Conservation (phyloP, 2,888 invertebrate genomes). For the Hyposoter dolosus region DNA sequence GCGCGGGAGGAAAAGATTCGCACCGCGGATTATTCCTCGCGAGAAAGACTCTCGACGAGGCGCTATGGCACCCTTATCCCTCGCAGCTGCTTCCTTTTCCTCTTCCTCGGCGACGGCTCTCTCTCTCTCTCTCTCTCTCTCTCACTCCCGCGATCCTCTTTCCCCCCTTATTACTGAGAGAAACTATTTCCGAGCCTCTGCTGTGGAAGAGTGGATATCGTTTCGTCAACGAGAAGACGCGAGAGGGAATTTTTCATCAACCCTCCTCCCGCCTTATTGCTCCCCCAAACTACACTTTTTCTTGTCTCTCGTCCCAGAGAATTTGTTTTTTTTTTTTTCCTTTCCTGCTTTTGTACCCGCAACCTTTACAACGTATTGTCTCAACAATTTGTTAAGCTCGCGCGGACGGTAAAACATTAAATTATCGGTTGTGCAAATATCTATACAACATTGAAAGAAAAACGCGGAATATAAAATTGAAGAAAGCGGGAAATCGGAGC, state of each 20-base stretch:
- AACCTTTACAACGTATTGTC: not conserved
- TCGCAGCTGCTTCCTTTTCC: constrained; percentile 54
- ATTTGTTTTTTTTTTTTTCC: constrained; percentile 32
- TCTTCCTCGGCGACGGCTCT: constrained; percentile 64
- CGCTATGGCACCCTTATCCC: constrained; percentile 47
- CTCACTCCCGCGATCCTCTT: constrained; percentile 53
- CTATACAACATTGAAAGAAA: not conserved
- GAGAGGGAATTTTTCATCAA: constrained; percentile 66
- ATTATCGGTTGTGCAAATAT: not conserved
- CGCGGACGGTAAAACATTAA: not conserved
- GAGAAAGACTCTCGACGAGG: constrained; percentile 63
- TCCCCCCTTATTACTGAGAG: constrained; percentile 15
- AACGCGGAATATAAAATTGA: not conserved
- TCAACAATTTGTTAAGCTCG: not conserved
- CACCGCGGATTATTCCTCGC: constrained; percentile 56
- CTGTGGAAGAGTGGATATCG: constrained; percentile 39
- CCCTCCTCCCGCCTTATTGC: constrained; percentile 19
- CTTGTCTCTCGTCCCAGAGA: constrained; percentile 41
- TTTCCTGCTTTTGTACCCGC: not conserved
- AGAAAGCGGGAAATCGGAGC: not conserved
- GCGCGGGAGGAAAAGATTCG: constrained; percentile 32
- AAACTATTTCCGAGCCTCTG: constrained; percentile 55
- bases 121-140: too few relatives aligned
- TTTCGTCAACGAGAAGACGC: constrained; percentile 60
- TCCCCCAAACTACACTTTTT: constrained; percentile 21